These are phyloP conservation scores for Saguinus imperator DNA, from an alignment of 2,113 vertebrate genomes.

Conservation along the genomic window DNA sequence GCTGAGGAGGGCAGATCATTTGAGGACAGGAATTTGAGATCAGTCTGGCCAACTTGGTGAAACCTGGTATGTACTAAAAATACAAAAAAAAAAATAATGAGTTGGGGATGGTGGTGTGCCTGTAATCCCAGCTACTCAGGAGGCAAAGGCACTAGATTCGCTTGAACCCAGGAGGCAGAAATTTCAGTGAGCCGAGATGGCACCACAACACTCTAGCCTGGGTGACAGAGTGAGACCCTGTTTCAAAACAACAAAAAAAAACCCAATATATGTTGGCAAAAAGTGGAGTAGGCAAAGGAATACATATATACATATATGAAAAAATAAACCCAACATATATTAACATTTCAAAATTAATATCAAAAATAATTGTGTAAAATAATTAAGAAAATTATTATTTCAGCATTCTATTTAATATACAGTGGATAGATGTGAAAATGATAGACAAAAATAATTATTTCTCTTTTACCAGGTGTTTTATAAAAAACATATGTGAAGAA, in stretches of 20 bases:
- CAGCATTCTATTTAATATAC: not conserved
- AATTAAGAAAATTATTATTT: not conserved
- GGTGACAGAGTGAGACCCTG: too few species aligned
- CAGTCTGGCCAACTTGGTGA: too few species aligned
- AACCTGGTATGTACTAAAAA: too few species aligned
- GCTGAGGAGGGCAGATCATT: too few species aligned
- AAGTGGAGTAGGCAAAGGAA: not conserved
- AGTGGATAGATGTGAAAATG: not conserved
- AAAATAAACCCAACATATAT: not conserved
- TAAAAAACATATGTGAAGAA: not conserved
- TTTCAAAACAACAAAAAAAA: not conserved
- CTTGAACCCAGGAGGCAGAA: too few species aligned
- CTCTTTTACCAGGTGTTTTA: not conserved
- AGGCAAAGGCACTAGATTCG: too few species aligned
- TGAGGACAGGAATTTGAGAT: too few species aligned
- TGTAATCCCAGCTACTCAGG: too few species aligned
- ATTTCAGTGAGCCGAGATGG: too few species aligned
- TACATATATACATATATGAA: not conserved
- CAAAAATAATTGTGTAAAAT: not conserved
- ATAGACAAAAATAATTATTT: not conserved
- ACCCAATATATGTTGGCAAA: not conserved
- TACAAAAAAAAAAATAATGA: too few species aligned
- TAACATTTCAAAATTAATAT: not conserved
- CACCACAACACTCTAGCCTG: too few species aligned
- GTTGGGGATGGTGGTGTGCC: too few species aligned